Evolutionary conservation across 1,140 invertebrate species (phyloP), one percentile per base, ranked within the genome.

Genomic region (Phortica variegata): DNA sequence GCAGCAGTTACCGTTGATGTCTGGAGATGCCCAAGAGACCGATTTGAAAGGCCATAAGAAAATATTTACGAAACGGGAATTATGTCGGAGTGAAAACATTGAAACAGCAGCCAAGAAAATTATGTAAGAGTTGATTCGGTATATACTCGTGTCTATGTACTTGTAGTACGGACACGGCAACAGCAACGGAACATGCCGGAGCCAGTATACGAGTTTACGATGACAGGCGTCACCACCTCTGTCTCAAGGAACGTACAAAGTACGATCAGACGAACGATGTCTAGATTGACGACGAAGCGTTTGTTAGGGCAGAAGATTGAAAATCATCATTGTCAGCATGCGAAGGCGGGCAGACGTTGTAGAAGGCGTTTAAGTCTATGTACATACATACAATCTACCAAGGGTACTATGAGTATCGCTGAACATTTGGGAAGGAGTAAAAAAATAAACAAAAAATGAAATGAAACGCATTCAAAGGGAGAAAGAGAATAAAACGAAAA

Each of bases 191-290:
- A n/a, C n/a, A n/a, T n/a, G n/a, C n/a, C 54, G 61, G 39, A 55
- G 61, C 66, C 61, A 58, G 60, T 70, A 52, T 58, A 61, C 58
- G 62, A 70, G 62, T 70, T 70, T 65, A 70, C 66, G 66, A 70
- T 70, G 66, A 70, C 66, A 70, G 56, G 66, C 66, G 61, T 70
- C 66, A 69, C 66, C 66, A 66, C 66, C 66, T 61, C 66, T 66
- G 66, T 62, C 60, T 50, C 50, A 39, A 33, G 37, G 17, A 32
- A 45, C 34, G 59, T n/a, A n/a, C n/a, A n/a, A n/a, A n/a, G n/a
- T n/a, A n/a, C n/a, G n/a, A n/a, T n/a, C n/a, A n/a, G n/a, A n/a
- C n/a, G n/a, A n/a, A 38, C 49, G 41, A 51, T 20, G 44, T 32
- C 13, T 26, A 26, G 23, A 34, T 37, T 29, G 47, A 36, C 36